A percentile compares a stretch with the other conserved stretches of the same genome.
Conservation (phyloP, 2,888 invertebrate genomes). For the Rhimphoctona megacephalus region DNA sequence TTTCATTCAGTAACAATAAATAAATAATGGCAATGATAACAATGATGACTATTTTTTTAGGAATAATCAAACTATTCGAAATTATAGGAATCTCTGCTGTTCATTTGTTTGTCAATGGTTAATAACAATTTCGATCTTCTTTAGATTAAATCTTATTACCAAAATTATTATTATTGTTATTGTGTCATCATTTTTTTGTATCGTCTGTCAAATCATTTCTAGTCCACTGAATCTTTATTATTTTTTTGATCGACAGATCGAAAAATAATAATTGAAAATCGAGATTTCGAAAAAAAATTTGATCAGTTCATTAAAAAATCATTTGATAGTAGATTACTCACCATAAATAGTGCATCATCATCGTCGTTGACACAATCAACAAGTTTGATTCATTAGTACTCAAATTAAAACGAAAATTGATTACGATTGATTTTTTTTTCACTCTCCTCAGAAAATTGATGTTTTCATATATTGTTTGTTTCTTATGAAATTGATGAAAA, state of each 20-base stretch:
- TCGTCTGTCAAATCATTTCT: neutral
- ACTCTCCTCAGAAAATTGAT: neutral
- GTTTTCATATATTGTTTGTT: neutral
- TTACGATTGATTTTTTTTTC: neutral
- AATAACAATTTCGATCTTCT: neutral
- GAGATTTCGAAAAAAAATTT: neutral
- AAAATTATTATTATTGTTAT: neutral
- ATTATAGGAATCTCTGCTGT: too few species aligned
- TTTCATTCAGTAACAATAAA: neutral
- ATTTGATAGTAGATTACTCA: slow-evolving; percentile 31
- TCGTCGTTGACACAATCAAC: slow-evolving; percentile 13
- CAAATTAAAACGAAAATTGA: neutral
- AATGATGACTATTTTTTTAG: neutral
- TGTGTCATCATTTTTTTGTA: neutral
- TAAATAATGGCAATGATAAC: neutral
- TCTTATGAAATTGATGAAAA: neutral
- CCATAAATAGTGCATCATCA: slow-evolving; percentile 51
- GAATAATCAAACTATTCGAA: neutral
- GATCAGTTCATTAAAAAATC: neutral
- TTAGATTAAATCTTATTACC: neutral
- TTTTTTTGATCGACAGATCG: neutral
- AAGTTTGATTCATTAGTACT: slow-evolving; percentile 11
- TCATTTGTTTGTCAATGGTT: neutral
- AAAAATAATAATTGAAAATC: neutral
- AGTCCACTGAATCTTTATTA: neutral